Conservation (phyloP, 92 coral and sea anemone genomes). For the Chrysogorgia sp. region DNA sequence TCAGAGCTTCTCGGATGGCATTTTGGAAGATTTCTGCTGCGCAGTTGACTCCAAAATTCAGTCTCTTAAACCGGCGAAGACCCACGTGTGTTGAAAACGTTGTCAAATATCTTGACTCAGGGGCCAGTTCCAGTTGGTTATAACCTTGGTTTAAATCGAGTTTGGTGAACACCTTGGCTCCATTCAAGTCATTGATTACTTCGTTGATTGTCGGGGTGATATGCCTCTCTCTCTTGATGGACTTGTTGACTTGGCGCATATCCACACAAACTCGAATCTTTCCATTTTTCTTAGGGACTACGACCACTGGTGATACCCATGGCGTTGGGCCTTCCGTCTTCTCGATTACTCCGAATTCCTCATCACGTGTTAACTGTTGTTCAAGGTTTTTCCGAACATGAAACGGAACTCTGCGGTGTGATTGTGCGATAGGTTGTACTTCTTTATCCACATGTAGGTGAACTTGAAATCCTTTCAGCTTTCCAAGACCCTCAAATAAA, state of each 20-base stretch:
- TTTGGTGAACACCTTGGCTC: conserved; percentile 61
- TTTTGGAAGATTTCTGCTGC: too few species aligned
- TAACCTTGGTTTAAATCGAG: conserved; percentile 60
- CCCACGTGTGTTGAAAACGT: conserved; percentile 57
- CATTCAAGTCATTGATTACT: conserved; percentile 62
- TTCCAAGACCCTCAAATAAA: conserved; percentile 66
- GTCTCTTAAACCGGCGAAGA: conserved; percentile 33
- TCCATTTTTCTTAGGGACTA: conserved; percentile 66
- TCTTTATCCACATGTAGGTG: conserved; percentile 60
- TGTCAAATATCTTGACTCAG: conserved; percentile 45
- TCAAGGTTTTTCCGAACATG: conserved; percentile 62
- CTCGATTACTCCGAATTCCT: too few species aligned
- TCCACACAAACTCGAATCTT: conserved; percentile 53
- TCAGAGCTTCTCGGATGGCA: too few species aligned
- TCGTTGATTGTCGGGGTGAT: conserved; percentile 62
- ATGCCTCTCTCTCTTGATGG: conserved; percentile 70
- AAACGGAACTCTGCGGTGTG: conserved; percentile 61
- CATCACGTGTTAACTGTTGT: conserved; percentile 32
- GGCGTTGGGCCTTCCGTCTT: too few species aligned
- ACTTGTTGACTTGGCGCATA: conserved; percentile 49
- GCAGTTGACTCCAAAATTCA: conserved; percentile 64
- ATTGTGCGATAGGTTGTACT: conserved; percentile 56
- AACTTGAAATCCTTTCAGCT: conserved; percentile 60
- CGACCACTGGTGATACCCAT: conserved; percentile 67
- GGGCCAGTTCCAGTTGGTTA: conserved; percentile 58